Base-by-base conservation (phyloP, 2,797 vertebrate genomes). In the Arnoldichthys spilopterus region DNA sequence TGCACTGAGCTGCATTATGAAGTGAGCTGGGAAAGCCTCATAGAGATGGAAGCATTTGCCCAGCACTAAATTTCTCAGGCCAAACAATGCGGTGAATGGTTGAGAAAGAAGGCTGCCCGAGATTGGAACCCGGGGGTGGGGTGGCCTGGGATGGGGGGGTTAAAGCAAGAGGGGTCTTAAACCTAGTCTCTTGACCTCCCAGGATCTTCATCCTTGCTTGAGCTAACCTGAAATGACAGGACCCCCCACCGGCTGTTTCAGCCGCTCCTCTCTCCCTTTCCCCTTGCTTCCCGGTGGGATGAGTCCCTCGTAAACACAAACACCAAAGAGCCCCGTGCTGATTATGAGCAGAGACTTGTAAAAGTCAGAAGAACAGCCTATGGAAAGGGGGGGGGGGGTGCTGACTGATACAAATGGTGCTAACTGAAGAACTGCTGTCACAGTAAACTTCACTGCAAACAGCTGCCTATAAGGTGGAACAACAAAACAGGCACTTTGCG, bases 31-130 rank as follows among this genome's bases (percentile, higher is more conserved):
- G 74, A 74, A 85, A 80, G 79, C 82, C 82, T 85, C 51, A 77
- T 81, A 85, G 88, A 90, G 84, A 37, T 34, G 77, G 78, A n/a
- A 83, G 83, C 86, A 78, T 91, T 90, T 90, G 88, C 85, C 80
- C 87, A 91, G 88, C 89, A 89, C 89, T 92, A 90, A 91, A 92
- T 93, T 72, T 93, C 88, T 92, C 88, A 86, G 88, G 78, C 78
- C 66, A 76, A 91, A 93, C 92, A 94, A 94, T 92, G 87, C 62
- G 26, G 82, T 86, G 87, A 90, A 91, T 86, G 88, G 87, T 74
- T 89, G 88, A 91, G 90, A 91, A 88, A 90, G 85, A 79, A 79
- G 77, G 64, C 66, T 22, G 68, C 72, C 77, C 75, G 22, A 54
- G 49, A 66, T 34, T 56, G 74, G 76, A 81, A 62, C 30, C 8